These are phyloP conservation scores for Ctena decussata DNA, from an alignment of 2,888 invertebrate genomes.

Conservation along the genomic window DNA sequence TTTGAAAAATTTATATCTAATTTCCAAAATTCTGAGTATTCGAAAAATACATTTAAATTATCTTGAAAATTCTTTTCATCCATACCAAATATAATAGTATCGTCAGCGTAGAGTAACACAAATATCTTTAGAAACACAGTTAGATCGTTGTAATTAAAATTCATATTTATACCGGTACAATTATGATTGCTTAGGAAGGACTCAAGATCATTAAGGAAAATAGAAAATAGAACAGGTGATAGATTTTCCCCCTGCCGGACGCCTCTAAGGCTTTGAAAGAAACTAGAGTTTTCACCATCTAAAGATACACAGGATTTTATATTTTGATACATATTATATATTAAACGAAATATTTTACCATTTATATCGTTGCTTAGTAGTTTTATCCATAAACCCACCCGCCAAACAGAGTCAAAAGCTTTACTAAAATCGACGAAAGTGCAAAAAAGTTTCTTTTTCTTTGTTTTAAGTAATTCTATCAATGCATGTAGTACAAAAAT, in stretches of 20 bases:
- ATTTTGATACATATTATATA: conserved; percentile 38
- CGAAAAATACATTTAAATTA: conserved; percentile 29
- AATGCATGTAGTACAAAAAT: conserved; percentile 36
- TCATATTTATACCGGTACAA: neutral
- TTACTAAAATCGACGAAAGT: conserved; percentile 26
- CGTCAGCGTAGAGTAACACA: conserved; percentile 43
- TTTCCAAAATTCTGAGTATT: conserved; percentile 45
- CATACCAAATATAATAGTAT: conserved; percentile 46
- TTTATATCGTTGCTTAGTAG: conserved; percentile 18
- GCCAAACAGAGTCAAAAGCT: conserved; percentile 38
- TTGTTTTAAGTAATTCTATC: conserved; percentile 30
- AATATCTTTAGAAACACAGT: conserved; percentile 33
- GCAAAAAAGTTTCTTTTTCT: conserved; percentile 33
- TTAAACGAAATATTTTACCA: conserved; percentile 40
- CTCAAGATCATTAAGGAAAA: conserved; percentile 35
- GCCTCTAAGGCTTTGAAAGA: conserved; percentile 6
- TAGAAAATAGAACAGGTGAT: conserved; percentile 29
- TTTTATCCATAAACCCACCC: conserved; percentile 35
- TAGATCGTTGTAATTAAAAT: neutral
- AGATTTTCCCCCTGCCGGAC: conserved; percentile 41
- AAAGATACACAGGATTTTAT: conserved; percentile 35
- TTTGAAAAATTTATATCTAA: conserved; percentile 36
- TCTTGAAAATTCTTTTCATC: conserved; percentile 19
- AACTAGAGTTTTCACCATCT: conserved; percentile 1
- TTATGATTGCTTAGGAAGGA: neutral